Evolutionary conservation across 2,888 invertebrate genomes (phyloP).

Genomic region (Calliphora vomitoria): DNA sequence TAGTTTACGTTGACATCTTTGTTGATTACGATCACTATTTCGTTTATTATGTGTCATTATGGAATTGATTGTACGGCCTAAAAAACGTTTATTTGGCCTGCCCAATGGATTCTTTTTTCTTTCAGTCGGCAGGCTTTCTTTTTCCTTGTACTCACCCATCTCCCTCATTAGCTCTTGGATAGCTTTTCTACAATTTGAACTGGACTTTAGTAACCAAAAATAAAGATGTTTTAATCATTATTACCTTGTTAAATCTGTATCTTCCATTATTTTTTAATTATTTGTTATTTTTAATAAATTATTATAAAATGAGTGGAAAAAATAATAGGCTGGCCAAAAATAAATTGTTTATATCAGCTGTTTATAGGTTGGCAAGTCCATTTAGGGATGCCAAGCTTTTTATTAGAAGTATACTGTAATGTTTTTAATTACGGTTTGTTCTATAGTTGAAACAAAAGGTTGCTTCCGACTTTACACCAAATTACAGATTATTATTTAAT

Average conservation of each 20-base stretch:
- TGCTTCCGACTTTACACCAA: too few relatives aligned
- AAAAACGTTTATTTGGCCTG: slow-evolving; percentile 80
- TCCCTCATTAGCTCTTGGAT: slow-evolving; percentile 79
- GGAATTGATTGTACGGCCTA: slow-evolving; percentile 80
- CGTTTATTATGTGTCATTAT: slow-evolving; percentile 79
- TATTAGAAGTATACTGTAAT: background rate
- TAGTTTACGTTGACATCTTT: slow-evolving; percentile 78
- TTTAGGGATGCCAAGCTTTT: background rate
- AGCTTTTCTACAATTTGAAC: slow-evolving; percentile 76
- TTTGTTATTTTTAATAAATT: background rate
- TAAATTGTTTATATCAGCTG: background rate
- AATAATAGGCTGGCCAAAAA: background rate
- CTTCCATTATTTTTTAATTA: slow-evolving; percentile 76
- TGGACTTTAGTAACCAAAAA: background rate
- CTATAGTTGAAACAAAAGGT: too few relatives aligned
- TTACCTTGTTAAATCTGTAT: slow-evolving; percentile 78
- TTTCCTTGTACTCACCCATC: slow-evolving; percentile 66
- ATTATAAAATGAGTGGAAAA: slow-evolving; percentile 5
- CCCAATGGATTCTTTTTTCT: slow-evolving; percentile 81
- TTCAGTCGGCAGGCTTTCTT: slow-evolving; percentile 70
- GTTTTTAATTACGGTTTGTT: too few relatives aligned
- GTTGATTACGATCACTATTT: slow-evolving; percentile 76
- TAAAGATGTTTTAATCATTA: background rate
- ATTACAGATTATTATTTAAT: too few relatives aligned
- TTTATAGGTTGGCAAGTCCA: background rate